Base-by-base conservation (phyloP, 2,888 invertebrate species). In the Drosophila flavopinicola region DNA sequence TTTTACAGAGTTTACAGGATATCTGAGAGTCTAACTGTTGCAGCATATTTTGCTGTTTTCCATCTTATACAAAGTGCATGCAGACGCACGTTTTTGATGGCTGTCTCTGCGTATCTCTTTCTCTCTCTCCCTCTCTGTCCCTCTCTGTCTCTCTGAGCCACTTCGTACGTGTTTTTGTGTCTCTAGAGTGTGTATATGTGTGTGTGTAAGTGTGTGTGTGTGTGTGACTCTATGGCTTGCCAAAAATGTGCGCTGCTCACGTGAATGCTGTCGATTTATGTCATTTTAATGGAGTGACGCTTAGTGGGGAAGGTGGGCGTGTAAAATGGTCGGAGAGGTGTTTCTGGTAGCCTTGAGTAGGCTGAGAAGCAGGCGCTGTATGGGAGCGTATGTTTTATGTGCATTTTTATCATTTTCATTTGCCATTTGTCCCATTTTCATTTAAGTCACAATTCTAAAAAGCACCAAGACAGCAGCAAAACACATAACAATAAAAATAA, bases 181-280 rank as follows among this genome's bases (percentile, higher is more conserved):
- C 35, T 42, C 20, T 5, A 10, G 25, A 9, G 15, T 33, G 11
- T 10, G 10, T 6, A 20, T 37, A 30, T 35, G 29, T 35, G 27
- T 48, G 24, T 24, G n/a, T 13, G 30, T 25, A 30, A 23, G 35
- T 37, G 24, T 42, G 27, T 15, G 33, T 29, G 35, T 45, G 39
- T 56, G 44, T 52, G 47, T 30, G 25, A 20, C 35, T 38, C 49
- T 45, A 60, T 75, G 75, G 70, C 17, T 75, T 69, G 65, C 56
- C 60, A 52, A 70, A 74, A 58, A 65, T 70, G 58, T 60, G 33
- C 45, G 29, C 44, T 39, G 60, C 57, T 69, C 60, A 70, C 70
- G 66, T 58, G 71, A 56, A 61, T 75, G 71, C 61, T 67, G 63
- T 65, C 69, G 77, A 72, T 75, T 75, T 76, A 69, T 69, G 77